Conservation (phyloP, 1,140 invertebrate species). For the Archivesica marissinica region DNA sequence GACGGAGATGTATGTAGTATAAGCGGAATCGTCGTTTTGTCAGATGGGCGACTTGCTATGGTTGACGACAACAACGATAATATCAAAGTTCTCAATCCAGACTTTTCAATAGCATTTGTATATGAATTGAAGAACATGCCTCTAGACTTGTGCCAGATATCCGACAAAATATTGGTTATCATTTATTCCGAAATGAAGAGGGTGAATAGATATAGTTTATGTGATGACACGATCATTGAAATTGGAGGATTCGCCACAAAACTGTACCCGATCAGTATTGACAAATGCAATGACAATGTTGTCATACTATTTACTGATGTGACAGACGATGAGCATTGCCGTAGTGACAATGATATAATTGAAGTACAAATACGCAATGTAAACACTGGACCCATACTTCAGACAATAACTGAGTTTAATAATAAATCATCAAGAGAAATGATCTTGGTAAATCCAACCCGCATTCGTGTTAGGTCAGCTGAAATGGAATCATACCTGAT, state of each 20-base stretch:
- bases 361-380: background rate
- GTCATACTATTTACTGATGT: conserved; percentile 15
- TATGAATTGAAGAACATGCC: background rate
- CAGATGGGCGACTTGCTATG: background rate
- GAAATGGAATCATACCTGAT: background rate
- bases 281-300: background rate
- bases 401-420: background rate
- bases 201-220: background rate
- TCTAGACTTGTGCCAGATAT: conserved; percentile 2
- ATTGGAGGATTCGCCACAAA: background rate
- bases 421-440: background rate
- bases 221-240: background rate
- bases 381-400: background rate
- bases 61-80: background rate
- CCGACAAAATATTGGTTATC: background rate
- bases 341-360: background rate
- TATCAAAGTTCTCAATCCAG: background rate
- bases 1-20: background rate
- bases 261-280: conserved; percentile 11
- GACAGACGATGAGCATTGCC: background rate
- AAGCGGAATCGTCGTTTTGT: background rate
- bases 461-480: background rate
- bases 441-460: background rate
- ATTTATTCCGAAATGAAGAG: background rate
- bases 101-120: background rate